These are phyloP conservation scores for Liasis olivaceus DNA, from an alignment of 2,797 vertebrate genomes.

Conservation along the genomic window DNA sequence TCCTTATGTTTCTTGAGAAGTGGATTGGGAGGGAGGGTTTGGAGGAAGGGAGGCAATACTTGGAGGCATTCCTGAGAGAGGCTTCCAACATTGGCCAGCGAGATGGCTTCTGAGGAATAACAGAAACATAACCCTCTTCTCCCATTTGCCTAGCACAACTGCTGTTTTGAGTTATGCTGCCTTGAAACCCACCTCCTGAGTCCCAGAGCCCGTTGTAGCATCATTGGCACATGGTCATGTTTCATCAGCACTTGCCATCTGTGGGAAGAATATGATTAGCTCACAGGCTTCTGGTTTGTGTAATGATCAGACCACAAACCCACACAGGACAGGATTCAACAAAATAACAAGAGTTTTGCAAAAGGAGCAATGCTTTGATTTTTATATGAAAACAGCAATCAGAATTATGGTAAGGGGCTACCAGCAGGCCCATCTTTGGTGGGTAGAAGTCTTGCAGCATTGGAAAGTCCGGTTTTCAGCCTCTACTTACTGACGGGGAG, in stretches of 20 bases:
- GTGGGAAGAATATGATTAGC: conserved; percentile 4
- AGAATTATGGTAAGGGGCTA: background rate
- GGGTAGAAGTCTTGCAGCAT: background rate
- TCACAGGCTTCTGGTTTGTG: background rate
- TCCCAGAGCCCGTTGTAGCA: background rate
- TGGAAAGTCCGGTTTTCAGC: background rate
- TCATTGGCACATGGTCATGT: background rate
- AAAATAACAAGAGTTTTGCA: background rate
- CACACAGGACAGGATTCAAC: background rate
- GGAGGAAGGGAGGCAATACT: background rate
- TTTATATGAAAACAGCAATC: background rate
- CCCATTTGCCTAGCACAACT: background rate
- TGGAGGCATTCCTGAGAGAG: background rate
- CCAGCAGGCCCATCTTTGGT: background rate
- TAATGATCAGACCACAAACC: conserved; percentile 7
- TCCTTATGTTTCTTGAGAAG: background rate
- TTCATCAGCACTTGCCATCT: background rate
- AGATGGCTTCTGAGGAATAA: background rate
- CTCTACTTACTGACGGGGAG: background rate
- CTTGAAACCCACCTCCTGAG: background rate
- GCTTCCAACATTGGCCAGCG: background rate
- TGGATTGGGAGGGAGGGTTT: background rate
- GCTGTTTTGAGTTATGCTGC: background rate
- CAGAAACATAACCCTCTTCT: background rate
- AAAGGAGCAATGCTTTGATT: conserved; percentile 4